These are phyloP conservation scores for Malthinus seriepunctatus DNA, from an alignment of 2,888 invertebrate genomes.

Conservation along the genomic window DNA sequence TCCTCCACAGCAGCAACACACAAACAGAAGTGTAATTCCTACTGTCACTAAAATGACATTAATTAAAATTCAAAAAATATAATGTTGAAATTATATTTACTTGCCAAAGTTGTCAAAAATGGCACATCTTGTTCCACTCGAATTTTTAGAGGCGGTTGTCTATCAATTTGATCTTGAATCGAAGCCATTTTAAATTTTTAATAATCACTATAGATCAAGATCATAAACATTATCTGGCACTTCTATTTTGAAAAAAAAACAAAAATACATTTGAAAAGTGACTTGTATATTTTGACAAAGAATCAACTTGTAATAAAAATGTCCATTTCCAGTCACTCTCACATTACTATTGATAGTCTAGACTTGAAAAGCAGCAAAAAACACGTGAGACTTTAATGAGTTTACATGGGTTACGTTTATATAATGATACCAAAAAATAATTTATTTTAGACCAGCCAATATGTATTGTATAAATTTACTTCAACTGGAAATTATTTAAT, in stretches of 20 bases:
- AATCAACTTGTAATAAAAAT: too few species aligned
- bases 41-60: slow-evolving; percentile 7
- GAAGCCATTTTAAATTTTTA: slow-evolving; percentile 7
- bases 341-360: too few species aligned
- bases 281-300: too few species aligned
- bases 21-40: slow-evolving; percentile 3
- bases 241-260: too few species aligned
- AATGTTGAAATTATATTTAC: slow-evolving; percentile 1
- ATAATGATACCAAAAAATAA: not conserved
- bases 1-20: slow-evolving; percentile 9
- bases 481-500: slow-evolving; percentile 9
- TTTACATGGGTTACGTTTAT: too few species aligned
- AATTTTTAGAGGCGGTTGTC: slow-evolving; percentile 9
- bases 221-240: not conserved
- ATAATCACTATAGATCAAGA: not conserved
- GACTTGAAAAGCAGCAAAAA: too few species aligned
- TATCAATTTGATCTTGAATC: slow-evolving; percentile 4
- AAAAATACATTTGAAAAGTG: too few species aligned
- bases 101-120: slow-evolving; percentile 10
- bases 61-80: not conserved
- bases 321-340: too few species aligned
- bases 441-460: not conserved
- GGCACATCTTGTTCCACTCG: slow-evolving; percentile 13
- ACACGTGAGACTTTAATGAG: too few species aligned
- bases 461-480: not conserved